phyloP scores from a whole-genome alignment of 1,140 invertebrate genomes.

The Contarinia nasturtii region DNA sequence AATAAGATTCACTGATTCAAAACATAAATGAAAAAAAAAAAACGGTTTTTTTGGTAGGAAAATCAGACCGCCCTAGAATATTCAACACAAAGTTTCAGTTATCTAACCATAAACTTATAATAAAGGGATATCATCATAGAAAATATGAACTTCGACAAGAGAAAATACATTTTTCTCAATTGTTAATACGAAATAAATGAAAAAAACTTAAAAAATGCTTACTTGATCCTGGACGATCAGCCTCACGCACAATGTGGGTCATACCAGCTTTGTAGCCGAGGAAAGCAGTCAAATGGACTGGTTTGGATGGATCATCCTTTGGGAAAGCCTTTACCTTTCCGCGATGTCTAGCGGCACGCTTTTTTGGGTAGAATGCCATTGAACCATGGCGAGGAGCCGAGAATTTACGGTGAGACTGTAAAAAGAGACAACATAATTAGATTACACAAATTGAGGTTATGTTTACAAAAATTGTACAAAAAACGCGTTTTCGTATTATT shows the following conservation, averaged over 20 bases:
- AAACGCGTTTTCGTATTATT: too few relatives aligned
- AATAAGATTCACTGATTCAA: constrained; percentile 1
- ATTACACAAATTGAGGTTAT: too few relatives aligned
- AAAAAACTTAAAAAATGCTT: constrained; percentile 27
- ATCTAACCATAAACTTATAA: constrained; percentile 5
- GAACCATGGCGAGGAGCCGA: constrained; percentile 98
- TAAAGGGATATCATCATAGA: background rate
- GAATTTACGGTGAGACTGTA: constrained; percentile 98
- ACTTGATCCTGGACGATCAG: constrained; percentile 98
- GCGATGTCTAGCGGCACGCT: constrained; percentile 83
- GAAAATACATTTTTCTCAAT: background rate
- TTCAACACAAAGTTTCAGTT: constrained; percentile 9
- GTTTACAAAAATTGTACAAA: too few relatives aligned
- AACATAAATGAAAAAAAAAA: background rate
- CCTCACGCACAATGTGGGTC: constrained; percentile 98
- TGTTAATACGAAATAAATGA: constrained; percentile 5
- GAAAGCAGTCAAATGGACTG: constrained; percentile 95
- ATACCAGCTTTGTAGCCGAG: constrained; percentile 98
- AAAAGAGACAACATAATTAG: constrained; percentile 10
- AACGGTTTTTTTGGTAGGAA: background rate
- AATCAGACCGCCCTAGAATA: constrained; percentile 24
- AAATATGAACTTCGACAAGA: background rate
- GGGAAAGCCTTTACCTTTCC: constrained; percentile 99
- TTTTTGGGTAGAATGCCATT: constrained; percentile 99
- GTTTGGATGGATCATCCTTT: constrained; percentile 93